Percentiles rank a stretch among this genome's conserved stretches.
Conservation (phyloP, 1,140 invertebrate species). For the Drosophila ironensis region DNA sequence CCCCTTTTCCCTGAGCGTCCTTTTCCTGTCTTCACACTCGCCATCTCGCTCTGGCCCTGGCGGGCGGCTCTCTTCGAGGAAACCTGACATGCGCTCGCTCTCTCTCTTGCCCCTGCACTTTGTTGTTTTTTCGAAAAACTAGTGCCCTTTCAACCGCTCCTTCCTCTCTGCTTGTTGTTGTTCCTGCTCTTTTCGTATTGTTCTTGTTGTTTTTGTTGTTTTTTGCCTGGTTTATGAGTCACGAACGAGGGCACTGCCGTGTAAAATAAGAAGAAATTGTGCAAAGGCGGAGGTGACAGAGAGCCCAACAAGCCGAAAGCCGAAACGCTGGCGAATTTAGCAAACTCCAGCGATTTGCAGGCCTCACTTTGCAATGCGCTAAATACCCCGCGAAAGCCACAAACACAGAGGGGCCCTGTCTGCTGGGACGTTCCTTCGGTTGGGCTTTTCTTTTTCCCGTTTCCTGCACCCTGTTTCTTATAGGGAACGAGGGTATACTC, state of each 20-base stretch:
- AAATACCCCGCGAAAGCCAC: constrained; percentile 15
- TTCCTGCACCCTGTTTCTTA: too few species aligned
- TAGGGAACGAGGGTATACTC: too few species aligned
- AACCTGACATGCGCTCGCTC: constrained; percentile 39
- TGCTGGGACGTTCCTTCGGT: too few species aligned
- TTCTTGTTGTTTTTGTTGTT: neutral
- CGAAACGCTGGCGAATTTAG: constrained; percentile 9
- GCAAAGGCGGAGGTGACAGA: constrained; percentile 27
- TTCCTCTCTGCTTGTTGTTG: neutral
- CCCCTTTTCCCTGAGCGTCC: constrained; percentile 26
- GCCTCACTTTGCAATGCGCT: constrained; percentile 33
- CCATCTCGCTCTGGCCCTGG: constrained; percentile 4
- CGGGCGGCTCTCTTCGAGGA: neutral
- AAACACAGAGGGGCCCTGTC: too few species aligned
- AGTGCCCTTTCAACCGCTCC: constrained; percentile 18
- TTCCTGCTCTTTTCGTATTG: too few species aligned
- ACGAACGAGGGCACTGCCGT: constrained; percentile 10
- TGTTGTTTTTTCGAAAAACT: too few species aligned
- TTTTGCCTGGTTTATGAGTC: constrained; percentile 37
- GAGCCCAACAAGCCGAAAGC: neutral
- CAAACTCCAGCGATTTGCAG: constrained; percentile 22
- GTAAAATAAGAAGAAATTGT: constrained; percentile 35
- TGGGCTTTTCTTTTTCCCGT: neutral
- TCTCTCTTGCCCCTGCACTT: constrained; percentile 14
- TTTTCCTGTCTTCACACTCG: constrained; percentile 23